These are phyloP conservation scores for Phrynocephalus vlangalii DNA, from an alignment of 2,797 vertebrate species.

Conservation along the genomic window DNA sequence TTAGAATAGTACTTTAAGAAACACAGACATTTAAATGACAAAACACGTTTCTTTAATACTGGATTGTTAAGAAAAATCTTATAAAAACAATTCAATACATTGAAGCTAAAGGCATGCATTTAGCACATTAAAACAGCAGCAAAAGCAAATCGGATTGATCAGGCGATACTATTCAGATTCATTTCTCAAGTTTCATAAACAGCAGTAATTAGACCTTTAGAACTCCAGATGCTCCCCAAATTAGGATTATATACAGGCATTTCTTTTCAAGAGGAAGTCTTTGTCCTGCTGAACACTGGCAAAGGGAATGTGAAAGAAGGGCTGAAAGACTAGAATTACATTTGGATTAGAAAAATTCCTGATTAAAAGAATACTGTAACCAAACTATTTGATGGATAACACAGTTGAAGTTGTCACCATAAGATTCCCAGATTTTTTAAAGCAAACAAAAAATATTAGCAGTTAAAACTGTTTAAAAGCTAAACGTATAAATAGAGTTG, in stretches of 20 bases:
- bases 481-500: conserved; percentile 77
- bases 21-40: conserved; percentile 29
- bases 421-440: conserved; percentile 40
- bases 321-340: conserved; percentile 73
- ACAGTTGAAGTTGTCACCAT: conserved; percentile 63
- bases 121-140: conserved; percentile 44
- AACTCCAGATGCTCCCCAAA: conserved; percentile 54
- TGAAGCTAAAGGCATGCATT: conserved; percentile 46
- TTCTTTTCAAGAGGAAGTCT: conserved; percentile 74
- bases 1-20: neutral
- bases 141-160: conserved; percentile 28
- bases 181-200: conserved; percentile 71
- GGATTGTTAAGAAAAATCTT: conserved; percentile 32
- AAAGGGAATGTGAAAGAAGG: conserved; percentile 80
- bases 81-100: conserved; percentile 46
- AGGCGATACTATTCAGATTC: conserved; percentile 64
- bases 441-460: conserved; percentile 54
- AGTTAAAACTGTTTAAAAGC: conserved; percentile 76
- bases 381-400: conserved; percentile 70
- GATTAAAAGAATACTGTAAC: conserved; percentile 72
- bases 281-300: conserved; percentile 77
- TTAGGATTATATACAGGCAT: conserved; percentile 74
- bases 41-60: conserved; percentile 42
- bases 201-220: conserved; percentile 77
- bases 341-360: conserved; percentile 77